Evolutionary conservation across 2,797 vertebrate genomes (phyloP).

Genomic region (Paguma larvata): DNA sequence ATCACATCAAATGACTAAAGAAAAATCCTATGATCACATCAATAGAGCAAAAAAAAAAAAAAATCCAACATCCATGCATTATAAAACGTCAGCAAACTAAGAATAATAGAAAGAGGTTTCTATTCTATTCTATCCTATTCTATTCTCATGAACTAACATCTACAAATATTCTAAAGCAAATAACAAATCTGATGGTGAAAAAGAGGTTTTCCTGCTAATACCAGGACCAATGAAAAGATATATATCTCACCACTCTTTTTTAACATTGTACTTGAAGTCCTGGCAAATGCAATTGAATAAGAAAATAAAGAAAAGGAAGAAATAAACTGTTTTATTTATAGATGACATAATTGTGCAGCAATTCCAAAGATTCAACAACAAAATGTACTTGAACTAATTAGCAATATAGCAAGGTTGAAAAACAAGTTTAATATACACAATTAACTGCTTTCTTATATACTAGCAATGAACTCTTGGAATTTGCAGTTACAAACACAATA

Average conservation of each 20-base stretch:
- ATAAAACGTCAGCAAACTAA: not conserved
- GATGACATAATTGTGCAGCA: not conserved
- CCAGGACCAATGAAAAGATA: not conserved
- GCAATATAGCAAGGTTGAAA: not conserved
- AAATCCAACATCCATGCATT: not conserved
- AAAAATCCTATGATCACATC: not conserved
- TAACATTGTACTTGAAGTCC: not conserved
- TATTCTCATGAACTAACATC: not conserved
- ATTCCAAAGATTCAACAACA: not conserved
- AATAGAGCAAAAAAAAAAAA: not conserved
- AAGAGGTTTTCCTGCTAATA: not conserved
- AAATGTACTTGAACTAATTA: not conserved
- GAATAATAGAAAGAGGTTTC: not conserved
- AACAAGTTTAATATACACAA: not conserved
- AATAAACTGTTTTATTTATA: not conserved
- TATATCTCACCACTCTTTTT: not conserved
- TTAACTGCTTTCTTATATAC: not conserved
- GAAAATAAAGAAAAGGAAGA: not conserved
- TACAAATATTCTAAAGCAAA: not conserved
- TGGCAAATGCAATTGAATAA: not conserved
- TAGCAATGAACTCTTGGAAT: not conserved
- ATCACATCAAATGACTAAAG: not conserved
- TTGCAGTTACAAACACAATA: not conserved
- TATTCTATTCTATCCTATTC: too few relatives aligned
- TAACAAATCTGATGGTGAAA: not conserved